These are phyloP conservation scores for Leptinotarsa defecta DNA, from an alignment of 1,140 invertebrate genomes.

Conservation along the genomic window DNA sequence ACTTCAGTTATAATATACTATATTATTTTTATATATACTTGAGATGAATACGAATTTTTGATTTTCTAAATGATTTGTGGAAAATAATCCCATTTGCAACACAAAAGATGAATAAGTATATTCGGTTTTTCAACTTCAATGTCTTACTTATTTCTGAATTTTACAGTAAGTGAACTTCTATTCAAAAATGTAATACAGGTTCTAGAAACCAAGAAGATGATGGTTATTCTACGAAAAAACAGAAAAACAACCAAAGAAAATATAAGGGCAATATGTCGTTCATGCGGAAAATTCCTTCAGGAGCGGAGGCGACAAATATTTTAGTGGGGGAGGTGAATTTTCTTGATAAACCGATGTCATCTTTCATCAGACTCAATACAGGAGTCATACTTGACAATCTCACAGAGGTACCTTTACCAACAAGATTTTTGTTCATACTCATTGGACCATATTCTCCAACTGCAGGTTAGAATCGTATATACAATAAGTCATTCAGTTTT, in stretches of 20 bases:
- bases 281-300: constrained; percentile 96
- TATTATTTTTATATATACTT: no score
- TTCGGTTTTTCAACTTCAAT: no score
- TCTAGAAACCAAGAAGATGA: no score
- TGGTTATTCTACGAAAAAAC: not conserved
- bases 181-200: no score
- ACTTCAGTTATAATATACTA: no score
- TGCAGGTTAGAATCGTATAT: constrained; percentile 22
- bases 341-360: constrained; percentile 86
- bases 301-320: constrained; percentile 96
- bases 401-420: constrained; percentile 96
- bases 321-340: constrained; percentile 98
- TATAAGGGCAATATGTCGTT: constrained; percentile 87
- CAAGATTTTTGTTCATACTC: constrained; percentile 91
- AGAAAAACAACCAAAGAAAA: constrained; percentile 54
- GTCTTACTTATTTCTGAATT: no score
- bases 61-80: no score
- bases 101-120: no score
- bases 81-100: no score
- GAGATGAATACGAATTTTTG: no score
- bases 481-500: not conserved
- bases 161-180: no score
- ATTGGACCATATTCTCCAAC: constrained; percentile 80
- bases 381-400: constrained; percentile 91
- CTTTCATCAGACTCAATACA: constrained; percentile 89